Base-by-base conservation (phyloP, 2,113 vertebrate species). In the Syrmaticus mikado region DNA sequence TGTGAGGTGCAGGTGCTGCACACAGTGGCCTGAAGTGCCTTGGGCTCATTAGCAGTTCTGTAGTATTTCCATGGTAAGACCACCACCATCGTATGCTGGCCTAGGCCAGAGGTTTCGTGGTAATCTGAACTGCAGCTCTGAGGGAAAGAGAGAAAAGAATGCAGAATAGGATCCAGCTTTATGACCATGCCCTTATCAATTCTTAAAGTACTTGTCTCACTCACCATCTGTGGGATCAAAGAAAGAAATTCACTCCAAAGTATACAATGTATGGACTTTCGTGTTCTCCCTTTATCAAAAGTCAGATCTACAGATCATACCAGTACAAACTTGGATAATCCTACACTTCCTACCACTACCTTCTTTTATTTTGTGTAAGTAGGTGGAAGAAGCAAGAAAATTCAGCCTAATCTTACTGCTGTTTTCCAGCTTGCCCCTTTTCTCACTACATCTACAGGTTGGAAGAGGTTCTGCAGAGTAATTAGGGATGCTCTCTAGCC, bases 301-400 rank as follows among this genome's bases (percentile, higher is more conserved):
- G 18, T 30, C 57, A 53, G 3, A 6, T 66, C 32, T 18, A 7
- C 30, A 66, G 40, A 10, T 61, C 3, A 3, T 11, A 8, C 6
- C 12, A 55, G 22, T 46, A 62, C 46, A 14, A 82, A 75, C 1
- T 11, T 66, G 27, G 11, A 4, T 64, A 41, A 41, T 62, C 4
- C 14, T 1, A 0, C 16, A 2, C 21, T 48, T 18, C 4, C 16
- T 1, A 0, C 16, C 16, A 3, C 14, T 50, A 21, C 2, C 4
- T 32, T n/a, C 7, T 78, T 74, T 76, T 45, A 18, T 1, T 2
- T 41, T 24, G 13, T 48, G 17, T 13, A 61, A 52, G 8, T 27
- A 40, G 67, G 74, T 50, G 34, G 24, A 85, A 71, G 16, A 86
- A 78, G 10, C 2, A 85, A 18, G 5, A 38, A 81, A 16, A 50